Evolutionary conservation across 1,140 invertebrate species (phyloP).

Genomic region (Calephelis virginiensis): DNA sequence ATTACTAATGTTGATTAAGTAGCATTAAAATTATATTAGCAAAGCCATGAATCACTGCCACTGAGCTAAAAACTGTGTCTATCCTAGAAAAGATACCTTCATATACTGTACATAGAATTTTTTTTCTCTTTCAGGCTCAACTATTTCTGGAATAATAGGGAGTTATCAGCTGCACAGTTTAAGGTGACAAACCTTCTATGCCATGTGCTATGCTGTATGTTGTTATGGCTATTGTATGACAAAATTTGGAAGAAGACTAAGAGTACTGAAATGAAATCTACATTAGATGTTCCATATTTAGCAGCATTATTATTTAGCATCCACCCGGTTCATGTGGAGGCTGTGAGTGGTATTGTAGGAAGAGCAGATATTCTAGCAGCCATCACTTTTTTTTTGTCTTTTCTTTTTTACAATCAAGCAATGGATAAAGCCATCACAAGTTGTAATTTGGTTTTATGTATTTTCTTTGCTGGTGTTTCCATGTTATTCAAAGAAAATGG

Average conservation of each 20-base stretch:
- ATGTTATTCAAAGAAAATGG: conserved; percentile 97
- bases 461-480: conserved; percentile 77
- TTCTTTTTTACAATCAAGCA: conserved; percentile 80
- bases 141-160: conserved; percentile 79
- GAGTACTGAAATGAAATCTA: conserved; percentile 20
- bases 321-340: conserved; percentile 97
- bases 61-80: too few relatives aligned
- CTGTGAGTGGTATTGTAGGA: conserved; percentile 96
- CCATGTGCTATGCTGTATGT: conserved; percentile 79
- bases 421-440: conserved; percentile 33
- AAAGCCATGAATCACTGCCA: too few relatives aligned
- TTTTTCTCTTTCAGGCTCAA: conserved; percentile 80
- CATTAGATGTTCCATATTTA: conserved; percentile 75
- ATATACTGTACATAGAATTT: background rate
- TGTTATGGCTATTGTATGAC: conserved; percentile 80
- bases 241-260: conserved; percentile 74
- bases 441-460: conserved; percentile 52
- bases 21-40: background rate
- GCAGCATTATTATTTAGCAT: conserved; percentile 90
- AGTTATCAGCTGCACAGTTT: conserved; percentile 83
- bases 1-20: conserved; percentile 11
- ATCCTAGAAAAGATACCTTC: too few relatives aligned
- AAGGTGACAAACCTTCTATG: conserved; percentile 86
- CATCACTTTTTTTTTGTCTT: conserved; percentile 86
- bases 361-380: conserved; percentile 93